Evolutionary conservation across 2,888 invertebrate genomes (phyloP).

Genomic region (Drosophila diplacantha): DNA sequence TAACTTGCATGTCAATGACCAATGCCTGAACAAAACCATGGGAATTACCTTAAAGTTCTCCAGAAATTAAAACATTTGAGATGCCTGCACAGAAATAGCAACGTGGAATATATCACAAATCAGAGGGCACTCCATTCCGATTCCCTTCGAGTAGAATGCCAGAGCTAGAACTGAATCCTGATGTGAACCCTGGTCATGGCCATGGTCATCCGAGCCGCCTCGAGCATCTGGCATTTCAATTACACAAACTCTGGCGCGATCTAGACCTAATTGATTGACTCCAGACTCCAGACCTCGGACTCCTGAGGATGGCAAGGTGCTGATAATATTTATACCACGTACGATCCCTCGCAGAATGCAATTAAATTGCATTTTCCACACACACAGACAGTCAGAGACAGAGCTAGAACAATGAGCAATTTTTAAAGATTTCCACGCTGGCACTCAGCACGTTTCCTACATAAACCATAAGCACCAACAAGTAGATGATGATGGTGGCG

Average conservation of each 20-base stretch:
- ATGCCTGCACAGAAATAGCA: slow-evolving; percentile 38
- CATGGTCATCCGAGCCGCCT: slow-evolving; percentile 38
- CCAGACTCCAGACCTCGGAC: slow-evolving; percentile 26
- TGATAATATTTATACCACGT: slow-evolving; percentile 64
- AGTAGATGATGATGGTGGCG: slow-evolving; percentile 22
- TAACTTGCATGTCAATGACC: slow-evolving; percentile 2
- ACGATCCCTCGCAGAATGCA: slow-evolving; percentile 42
- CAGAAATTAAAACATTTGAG: slow-evolving; percentile 47
- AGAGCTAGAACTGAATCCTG: background rate
- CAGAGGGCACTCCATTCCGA: slow-evolving; percentile 11
- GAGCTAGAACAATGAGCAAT: slow-evolving; percentile 25
- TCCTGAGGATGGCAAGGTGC: slow-evolving; percentile 48
- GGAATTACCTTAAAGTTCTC: slow-evolving; percentile 3
- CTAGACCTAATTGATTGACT: slow-evolving; percentile 67
- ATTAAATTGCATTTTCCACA: slow-evolving; percentile 67
- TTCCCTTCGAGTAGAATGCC: slow-evolving; percentile 13
- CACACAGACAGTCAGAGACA: background rate
- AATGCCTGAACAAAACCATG: background rate
- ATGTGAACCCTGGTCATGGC: slow-evolving; percentile 19
- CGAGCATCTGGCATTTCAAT: slow-evolving; percentile 59
- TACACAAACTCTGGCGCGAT: slow-evolving; percentile 52
- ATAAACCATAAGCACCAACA: slow-evolving; percentile 63
- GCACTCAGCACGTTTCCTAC: slow-evolving; percentile 48
- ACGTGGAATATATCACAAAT: slow-evolving; percentile 32
- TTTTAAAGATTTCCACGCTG: slow-evolving; percentile 52